Evolutionary conservation across 2,888 invertebrate species (phyloP).

Genomic region (Quadroppia sp.): DNA sequence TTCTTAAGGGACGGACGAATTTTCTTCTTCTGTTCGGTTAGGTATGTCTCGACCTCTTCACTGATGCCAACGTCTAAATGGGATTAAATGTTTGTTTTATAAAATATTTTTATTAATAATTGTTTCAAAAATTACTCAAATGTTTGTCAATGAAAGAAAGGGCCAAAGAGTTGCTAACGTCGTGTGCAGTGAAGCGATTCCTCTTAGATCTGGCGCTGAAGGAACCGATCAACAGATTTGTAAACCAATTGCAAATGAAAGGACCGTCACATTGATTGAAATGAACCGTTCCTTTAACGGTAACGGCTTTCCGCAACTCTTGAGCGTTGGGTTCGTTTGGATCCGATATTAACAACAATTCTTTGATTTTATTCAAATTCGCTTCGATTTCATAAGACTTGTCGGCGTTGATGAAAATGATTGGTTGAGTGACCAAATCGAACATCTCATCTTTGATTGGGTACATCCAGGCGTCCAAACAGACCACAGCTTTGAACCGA

Average conservation of each 20-base stretch:
- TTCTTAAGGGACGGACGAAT: slow-evolving; percentile 11
- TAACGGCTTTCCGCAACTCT: slow-evolving; percentile 44
- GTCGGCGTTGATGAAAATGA: slow-evolving; percentile 60
- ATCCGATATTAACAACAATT: slow-evolving; percentile 48
- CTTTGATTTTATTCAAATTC: slow-evolving; percentile 58
- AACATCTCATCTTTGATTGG: slow-evolving; percentile 58
- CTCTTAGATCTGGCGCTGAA: slow-evolving; percentile 42
- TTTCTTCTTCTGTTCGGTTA: slow-evolving; percentile 35
- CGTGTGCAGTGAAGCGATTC: slow-evolving; percentile 49
- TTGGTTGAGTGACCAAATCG: slow-evolving; percentile 56
- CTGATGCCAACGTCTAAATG: slow-evolving; percentile 16
- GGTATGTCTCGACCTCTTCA: slow-evolving; percentile 25
- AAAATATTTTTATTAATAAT: neutral
- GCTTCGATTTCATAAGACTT: slow-evolving; percentile 58
- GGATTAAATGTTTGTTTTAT: neutral
- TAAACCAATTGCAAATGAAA: slow-evolving; percentile 50
- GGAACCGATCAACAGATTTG: slow-evolving; percentile 49
- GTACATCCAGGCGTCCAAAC: slow-evolving; percentile 63
- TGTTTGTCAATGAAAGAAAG: slow-evolving; percentile 50
- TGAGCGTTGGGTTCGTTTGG: neutral
- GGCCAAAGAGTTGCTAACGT: slow-evolving; percentile 50
- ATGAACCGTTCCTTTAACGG: slow-evolving; percentile 52
- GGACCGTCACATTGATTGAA: slow-evolving; percentile 53
- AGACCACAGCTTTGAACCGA: slow-evolving; percentile 58
- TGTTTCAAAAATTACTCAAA: slow-evolving; percentile 42